These are phyloP conservation scores for Meriones unguiculatus DNA, from an alignment of 2,113 vertebrate genomes.

Conservation along the genomic window DNA sequence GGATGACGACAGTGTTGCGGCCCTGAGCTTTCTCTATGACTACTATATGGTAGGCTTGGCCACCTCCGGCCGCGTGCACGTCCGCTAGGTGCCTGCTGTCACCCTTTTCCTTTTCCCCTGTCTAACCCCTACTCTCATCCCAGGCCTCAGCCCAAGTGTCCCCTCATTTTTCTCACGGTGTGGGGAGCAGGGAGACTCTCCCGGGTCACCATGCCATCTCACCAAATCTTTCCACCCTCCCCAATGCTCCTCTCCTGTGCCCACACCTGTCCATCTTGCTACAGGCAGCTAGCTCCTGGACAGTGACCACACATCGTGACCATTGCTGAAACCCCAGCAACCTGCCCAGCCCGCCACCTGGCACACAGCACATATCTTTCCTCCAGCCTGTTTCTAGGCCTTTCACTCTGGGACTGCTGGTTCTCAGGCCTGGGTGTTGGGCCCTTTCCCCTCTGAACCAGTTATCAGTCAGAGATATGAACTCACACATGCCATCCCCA, in stretches of 20 bases:
- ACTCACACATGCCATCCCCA: rapidly evolving
- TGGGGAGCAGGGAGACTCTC: neutral
- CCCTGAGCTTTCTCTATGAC: constrained; percentile 94
- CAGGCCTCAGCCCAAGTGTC: neutral
- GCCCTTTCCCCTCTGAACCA: neutral
- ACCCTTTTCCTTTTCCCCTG: neutral
- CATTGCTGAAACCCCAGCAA: neutral
- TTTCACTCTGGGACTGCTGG: neutral
- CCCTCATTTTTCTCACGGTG: neutral
- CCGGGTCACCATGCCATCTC: neutral
- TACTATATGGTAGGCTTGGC: constrained; percentile 89
- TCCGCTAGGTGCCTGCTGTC: neutral
- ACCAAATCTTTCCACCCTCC: neutral
- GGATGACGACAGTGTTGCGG: constrained; percentile 92
- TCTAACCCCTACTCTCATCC: neutral
- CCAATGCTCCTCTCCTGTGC: neutral
- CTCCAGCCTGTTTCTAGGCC: neutral
- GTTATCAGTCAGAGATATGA: neutral
- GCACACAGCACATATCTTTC: rapidly evolving
- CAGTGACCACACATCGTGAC: too few species aligned
- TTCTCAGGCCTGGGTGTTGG: neutral
- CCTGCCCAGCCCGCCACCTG: neutral
- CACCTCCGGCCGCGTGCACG: rapidly evolving
- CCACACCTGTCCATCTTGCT: neutral
- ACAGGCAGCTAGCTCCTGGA: neutral